phyloP scores from a whole-genome alignment of 1,140 invertebrate genomes.

The Liolophura sinensis region DNA sequence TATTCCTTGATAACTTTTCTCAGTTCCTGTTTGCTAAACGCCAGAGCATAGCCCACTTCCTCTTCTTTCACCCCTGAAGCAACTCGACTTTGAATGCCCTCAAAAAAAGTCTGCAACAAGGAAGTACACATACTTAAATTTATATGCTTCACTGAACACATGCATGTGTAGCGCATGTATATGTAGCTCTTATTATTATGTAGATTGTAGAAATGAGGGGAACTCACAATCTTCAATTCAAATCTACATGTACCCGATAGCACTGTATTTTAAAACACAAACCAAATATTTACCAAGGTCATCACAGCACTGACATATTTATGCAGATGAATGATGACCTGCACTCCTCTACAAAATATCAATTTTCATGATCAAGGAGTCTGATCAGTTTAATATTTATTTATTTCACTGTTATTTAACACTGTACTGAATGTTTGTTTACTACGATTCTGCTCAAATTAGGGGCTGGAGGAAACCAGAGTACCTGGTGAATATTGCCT shows the following conservation, averaged over 20 bases:
- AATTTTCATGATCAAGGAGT: too few relatives aligned
- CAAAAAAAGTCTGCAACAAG: constrained; percentile 81
- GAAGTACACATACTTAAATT: too few relatives aligned
- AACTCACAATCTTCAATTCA: not conserved
- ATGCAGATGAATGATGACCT: not conserved
- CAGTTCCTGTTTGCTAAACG: constrained; percentile 96
- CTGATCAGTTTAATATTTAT: too few relatives aligned
- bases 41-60: constrained; percentile 97
- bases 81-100: constrained; percentile 89
- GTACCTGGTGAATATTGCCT: too few relatives aligned
- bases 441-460: too few relatives aligned
- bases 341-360: too few relatives aligned
- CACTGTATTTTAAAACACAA: too few relatives aligned
- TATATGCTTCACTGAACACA: not conserved
- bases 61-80: constrained; percentile 92
- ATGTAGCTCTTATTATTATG: not conserved
- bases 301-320: not conserved
- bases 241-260: too few relatives aligned
- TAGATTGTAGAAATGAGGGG: not conserved
- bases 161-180: not conserved
- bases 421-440: too few relatives aligned
- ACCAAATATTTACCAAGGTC: not conserved
- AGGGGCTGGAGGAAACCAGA: too few relatives aligned
- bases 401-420: too few relatives aligned
- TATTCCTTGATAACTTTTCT: constrained; percentile 95